Evolutionary conservation across 53 echinoderm and acorn worm genomes (phyloP), one percentile per base, ranked within the genome.

Genomic region (Glandiceps talaboti): DNA sequence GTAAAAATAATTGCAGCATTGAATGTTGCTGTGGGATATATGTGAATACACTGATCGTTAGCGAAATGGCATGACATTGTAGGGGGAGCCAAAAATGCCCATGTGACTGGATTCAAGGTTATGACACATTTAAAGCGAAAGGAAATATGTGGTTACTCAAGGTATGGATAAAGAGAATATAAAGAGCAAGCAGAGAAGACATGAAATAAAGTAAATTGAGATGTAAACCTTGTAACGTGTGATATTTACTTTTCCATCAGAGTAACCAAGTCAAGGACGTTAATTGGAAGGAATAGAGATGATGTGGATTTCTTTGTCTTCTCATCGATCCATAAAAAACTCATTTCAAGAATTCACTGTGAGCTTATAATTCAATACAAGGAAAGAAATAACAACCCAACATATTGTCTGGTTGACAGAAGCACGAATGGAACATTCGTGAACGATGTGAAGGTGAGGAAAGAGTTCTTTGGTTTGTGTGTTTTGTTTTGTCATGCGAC

Each of bases 401-500:
- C 73, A 14, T 26, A 89, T 14, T 31, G 28, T 31, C 33, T 90
- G 28, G 32, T 72, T 29, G 97, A 97, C 75, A 83, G 77, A 76
- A 93, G 93, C 73, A 76, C 90, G 1, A 97, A 97, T 86, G 97
- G 97, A 74, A 97, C 97, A 31, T 97, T 91, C 76, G 83, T 97
- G 25, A 97, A 97, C 89, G 97, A 97, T 64, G 29, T 85, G 31
- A 97, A 97, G 89, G 94, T 93, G 76, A 27, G 14, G n/a, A n/a
- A n/a, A n/a, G n/a, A n/a, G n/a, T n/a, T n/a, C n/a, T n/a, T n/a
- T n/a, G n/a, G n/a, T n/a, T n/a, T n/a, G n/a, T n/a, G n/a, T n/a
- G n/a, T n/a, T n/a, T n/a, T n/a, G n/a, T n/a, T n/a, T n/a, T n/a
- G n/a, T n/a, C n/a, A n/a, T n/a, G n/a, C n/a, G n/a, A n/a, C n/a